Conservation (phyloP, 2,888 invertebrate genomes). For the Scrobipalpa atriplicella region DNA sequence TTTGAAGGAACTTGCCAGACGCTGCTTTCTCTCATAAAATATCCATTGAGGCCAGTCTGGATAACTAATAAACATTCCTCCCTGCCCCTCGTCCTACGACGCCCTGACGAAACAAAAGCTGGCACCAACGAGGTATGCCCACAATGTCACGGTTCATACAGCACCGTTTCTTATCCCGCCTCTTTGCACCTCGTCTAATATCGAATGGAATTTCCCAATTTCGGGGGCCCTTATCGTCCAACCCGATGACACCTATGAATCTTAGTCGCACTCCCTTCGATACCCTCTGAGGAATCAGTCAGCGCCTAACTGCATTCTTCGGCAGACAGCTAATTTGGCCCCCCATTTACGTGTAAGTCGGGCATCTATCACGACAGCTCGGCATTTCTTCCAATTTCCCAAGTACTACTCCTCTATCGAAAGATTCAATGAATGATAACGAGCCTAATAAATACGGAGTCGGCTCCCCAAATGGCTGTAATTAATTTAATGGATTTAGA, state of each 20-base stretch:
- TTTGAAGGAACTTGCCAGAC: constrained; percentile 8
- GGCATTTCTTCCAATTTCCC: constrained; percentile 71
- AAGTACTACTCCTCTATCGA: constrained; percentile 66
- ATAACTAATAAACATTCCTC: constrained; percentile 32
- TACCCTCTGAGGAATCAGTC: constrained; percentile 67
- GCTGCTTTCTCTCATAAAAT: constrained; percentile 12
- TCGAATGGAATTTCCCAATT: constrained; percentile 73
- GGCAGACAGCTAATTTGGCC: constrained; percentile 76
- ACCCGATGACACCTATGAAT: constrained; percentile 75
- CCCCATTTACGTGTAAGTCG: constrained; percentile 76
- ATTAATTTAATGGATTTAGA: constrained; percentile 83
- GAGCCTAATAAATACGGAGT: constrained; percentile 80
- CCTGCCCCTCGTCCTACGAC: neutral
- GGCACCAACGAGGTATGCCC: constrained; percentile 37
- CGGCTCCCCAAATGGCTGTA: constrained; percentile 77
- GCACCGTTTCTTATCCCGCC: constrained; percentile 43
- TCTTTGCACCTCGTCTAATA: constrained; percentile 62
- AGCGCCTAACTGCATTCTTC: constrained; percentile 76
- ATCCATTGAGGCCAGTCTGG: constrained; percentile 19
- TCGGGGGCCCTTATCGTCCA: constrained; percentile 55
- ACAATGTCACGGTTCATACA: constrained; percentile 36
- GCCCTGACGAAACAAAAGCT: constrained; percentile 30
- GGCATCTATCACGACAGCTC: constrained; percentile 70
- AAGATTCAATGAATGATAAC: constrained; percentile 82
- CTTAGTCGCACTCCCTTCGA: constrained; percentile 56